These are phyloP conservation scores for Orthosia gothica DNA, from an alignment of 2,888 invertebrate species.

Conservation along the genomic window DNA sequence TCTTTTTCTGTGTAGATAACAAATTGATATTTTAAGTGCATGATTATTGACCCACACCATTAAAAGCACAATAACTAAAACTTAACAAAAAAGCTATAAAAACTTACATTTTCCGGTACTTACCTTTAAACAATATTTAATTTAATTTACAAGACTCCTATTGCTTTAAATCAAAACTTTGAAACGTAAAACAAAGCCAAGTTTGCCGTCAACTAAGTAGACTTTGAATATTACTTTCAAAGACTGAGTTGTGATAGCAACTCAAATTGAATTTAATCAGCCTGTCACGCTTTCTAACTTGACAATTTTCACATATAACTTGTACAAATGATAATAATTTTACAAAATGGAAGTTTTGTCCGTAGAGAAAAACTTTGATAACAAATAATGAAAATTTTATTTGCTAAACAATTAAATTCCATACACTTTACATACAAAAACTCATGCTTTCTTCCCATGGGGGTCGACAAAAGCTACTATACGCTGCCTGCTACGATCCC, in stretches of 20 bases:
- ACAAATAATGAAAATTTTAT: no score
- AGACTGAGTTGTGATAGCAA: constrained; percentile 28
- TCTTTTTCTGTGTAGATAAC: no score
- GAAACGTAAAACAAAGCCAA: constrained; percentile 14
- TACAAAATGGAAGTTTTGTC: no score
- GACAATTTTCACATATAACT: neutral
- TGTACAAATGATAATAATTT: neutral
- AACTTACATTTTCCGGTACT: neutral
- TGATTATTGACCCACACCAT: no score
- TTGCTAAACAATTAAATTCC: no score
- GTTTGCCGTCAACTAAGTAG: constrained; percentile 17
- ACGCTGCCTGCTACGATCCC: no score
- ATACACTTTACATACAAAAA: no score
- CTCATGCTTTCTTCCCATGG: no score
- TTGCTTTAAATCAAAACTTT: constrained; percentile 30
- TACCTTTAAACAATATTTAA: neutral
- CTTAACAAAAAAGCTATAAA: neutral
- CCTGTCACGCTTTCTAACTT: constrained; percentile 12
- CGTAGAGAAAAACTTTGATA: no score
- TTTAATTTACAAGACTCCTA: constrained; percentile 5
- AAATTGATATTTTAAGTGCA: no score
- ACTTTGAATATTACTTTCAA: constrained; percentile 33
- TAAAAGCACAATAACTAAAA: no score
- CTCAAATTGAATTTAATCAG: constrained; percentile 39
- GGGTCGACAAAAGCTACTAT: no score